These are phyloP conservation scores for Perca flavescens DNA, from an alignment of 2,113 vertebrate genomes.

Conservation along the genomic window DNA sequence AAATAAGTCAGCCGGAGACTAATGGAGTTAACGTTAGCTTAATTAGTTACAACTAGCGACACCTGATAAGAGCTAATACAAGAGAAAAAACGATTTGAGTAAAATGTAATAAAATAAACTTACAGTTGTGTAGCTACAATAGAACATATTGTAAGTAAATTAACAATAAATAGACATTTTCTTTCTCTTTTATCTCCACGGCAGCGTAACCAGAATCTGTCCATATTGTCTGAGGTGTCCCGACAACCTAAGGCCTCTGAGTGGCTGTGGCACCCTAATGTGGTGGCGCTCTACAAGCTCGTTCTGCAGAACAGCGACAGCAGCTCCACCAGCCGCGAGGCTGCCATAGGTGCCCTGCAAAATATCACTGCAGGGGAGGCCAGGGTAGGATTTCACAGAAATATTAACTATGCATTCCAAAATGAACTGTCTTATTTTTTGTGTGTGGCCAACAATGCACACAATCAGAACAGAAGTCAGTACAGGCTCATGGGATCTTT, in stretches of 20 bases:
- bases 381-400: constrained; percentile 83
- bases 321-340: constrained; percentile 89
- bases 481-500: background rate
- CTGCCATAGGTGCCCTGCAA: constrained; percentile 91
- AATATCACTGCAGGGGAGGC: constrained; percentile 93
- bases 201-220: constrained; percentile 86
- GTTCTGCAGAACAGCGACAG: constrained; percentile 89
- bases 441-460: background rate
- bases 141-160: background rate
- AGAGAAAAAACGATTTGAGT: background rate
- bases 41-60: background rate
- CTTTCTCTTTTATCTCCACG: constrained; percentile 24
- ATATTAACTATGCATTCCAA: background rate
- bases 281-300: constrained; percentile 89
- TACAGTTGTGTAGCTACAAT: background rate
- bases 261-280: constrained; percentile 96
- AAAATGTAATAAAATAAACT: background rate
- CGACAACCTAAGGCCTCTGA: constrained; percentile 92
- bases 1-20: background rate
- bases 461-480: background rate
- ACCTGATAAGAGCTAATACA: background rate
- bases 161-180: background rate
- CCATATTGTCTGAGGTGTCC: constrained; percentile 91
- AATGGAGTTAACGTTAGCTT: background rate
- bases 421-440: background rate